Evolutionary conservation across 2,888 invertebrate species (phyloP), one percentile per base, ranked within the genome.

Genomic region (Amphimallon solstitiale): DNA sequence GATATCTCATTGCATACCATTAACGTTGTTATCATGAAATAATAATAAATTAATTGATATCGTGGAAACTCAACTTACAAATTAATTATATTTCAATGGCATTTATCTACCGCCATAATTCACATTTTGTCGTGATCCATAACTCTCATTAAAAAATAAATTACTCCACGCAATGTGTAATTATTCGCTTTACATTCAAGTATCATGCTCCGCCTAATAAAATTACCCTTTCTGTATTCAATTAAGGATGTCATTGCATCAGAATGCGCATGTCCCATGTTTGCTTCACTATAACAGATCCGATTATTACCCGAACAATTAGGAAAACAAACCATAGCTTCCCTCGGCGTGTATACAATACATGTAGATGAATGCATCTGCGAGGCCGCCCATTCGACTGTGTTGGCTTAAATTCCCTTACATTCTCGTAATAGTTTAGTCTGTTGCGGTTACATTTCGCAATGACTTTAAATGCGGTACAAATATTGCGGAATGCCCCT

Each of bases 221-320:
- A 56, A 40, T 40, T 40, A 23, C 40, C 40, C 23, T 23, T 23
- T 29, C 38, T 40, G 23, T 23, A 56, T 56, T 56, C 43, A 40
- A 56, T 40, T 56, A 56, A 56, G 40, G 40, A 23, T 15, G 40
- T 23, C 40, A 40, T 9, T 35, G 29, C 29, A 15, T 56, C 37
- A 56, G 56, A 56, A 56, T 43, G 40, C 56, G 15, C 29, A 4
- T 14, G 38, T 40, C 23, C 12, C 40, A 56, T 56, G 29, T 40
- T 40, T 23, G 40, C 23, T 56, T 56, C 23, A 40, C 12, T 19
- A 21, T 56, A 23, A 56, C 23, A 56, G 12, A 29, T 56, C 56
- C 40, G 40, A 56, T 56, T 56, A 56, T 56, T 56, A 56, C 56
- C 15, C 12, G 40, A 40, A 56, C 56, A 56, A 56, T 56, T 56